Evolutionary conservation across 2,113 vertebrate genomes (phyloP).

Genomic region (Dascyllus trimaculatus): DNA sequence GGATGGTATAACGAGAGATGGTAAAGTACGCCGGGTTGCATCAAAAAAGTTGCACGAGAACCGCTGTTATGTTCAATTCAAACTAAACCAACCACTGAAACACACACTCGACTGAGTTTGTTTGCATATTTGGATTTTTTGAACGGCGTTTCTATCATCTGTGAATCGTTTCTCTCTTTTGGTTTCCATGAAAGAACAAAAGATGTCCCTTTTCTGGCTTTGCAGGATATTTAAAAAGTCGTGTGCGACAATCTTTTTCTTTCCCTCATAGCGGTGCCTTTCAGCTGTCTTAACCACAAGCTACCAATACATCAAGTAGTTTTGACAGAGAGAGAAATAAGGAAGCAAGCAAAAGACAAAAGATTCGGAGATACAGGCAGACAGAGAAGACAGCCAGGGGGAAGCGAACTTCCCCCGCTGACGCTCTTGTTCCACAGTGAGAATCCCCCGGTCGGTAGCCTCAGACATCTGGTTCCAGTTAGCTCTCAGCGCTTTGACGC

Average conservation of each 20-base stretch:
- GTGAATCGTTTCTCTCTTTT: slow-evolving; percentile 4
- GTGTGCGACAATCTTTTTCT: neutral
- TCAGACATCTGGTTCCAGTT: slow-evolving; percentile 89
- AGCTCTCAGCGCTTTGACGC: slow-evolving; percentile 84
- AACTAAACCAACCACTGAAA: slow-evolving; percentile 25
- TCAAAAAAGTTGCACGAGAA: slow-evolving; percentile 52
- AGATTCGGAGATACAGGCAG: slow-evolving; percentile 48
- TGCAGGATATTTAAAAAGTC: neutral
- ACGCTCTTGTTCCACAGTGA: slow-evolving; percentile 85
- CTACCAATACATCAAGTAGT: slow-evolving; percentile 42
- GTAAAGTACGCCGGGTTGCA: slow-evolving; percentile 29
- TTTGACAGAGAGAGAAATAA: slow-evolving; percentile 32
- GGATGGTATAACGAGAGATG: slow-evolving; percentile 40
- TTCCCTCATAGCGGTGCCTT: slow-evolving; percentile 8
- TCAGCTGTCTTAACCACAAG: slow-evolving; percentile 28
- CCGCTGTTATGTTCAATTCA: slow-evolving; percentile 27
- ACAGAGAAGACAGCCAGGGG: slow-evolving; percentile 60
- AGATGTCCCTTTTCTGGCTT: neutral
- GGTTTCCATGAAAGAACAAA: neutral
- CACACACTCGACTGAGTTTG: neutral
- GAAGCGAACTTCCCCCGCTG: slow-evolving; percentile 83
- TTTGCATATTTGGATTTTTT: neutral
- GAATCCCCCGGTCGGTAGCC: slow-evolving; percentile 83
- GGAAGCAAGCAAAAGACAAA: slow-evolving; percentile 47
- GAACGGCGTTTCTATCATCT: neutral